Percentiles rank a stretch among this genome's conserved stretches.
Conservation (phyloP, 2,113 vertebrate genomes). For the Pteruthius melanotis region DNA sequence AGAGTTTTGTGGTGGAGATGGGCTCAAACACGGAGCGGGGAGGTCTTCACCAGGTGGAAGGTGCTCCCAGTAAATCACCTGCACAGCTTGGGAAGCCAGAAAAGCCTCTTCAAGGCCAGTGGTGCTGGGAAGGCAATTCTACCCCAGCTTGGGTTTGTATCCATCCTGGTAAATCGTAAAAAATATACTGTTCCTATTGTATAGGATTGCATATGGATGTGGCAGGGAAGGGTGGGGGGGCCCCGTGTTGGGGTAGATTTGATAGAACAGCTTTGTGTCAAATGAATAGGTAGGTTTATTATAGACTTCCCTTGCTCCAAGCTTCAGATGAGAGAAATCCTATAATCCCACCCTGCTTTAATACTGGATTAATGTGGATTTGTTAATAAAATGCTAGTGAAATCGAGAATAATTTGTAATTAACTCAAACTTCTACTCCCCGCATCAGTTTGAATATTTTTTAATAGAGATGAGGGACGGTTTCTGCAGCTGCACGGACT, state of each 20-base stretch:
- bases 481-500: not conserved
- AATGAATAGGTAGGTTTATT: slow-evolving; percentile 70
- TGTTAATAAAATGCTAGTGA: slow-evolving; percentile 80
- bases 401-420: slow-evolving; percentile 78
- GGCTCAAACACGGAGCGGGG: accelerated
- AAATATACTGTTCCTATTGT: not conserved
- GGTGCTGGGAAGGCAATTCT: not conserved
- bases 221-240: not conserved
- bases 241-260: slow-evolving; percentile 14
- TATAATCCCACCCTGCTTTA: slow-evolving; percentile 76
- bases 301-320: slow-evolving; percentile 70
- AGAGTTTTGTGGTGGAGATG: not conserved
- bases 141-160: not conserved
- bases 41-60: not conserved
- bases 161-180: not conserved
- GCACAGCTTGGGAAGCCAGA: not conserved
- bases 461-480: slow-evolving; percentile 32
- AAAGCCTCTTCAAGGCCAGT: not conserved
- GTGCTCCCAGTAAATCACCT: not conserved
- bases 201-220: not conserved
- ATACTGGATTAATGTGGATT: slow-evolving; percentile 80
- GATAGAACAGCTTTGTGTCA: slow-evolving; percentile 70
- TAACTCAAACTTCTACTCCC: slow-evolving; percentile 70
- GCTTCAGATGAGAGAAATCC: slow-evolving; percentile 76
- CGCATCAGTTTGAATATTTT: slow-evolving; percentile 52